Evolutionary conservation across 1,140 invertebrate species (phyloP).

Genomic region (Micrasema minimum): DNA sequence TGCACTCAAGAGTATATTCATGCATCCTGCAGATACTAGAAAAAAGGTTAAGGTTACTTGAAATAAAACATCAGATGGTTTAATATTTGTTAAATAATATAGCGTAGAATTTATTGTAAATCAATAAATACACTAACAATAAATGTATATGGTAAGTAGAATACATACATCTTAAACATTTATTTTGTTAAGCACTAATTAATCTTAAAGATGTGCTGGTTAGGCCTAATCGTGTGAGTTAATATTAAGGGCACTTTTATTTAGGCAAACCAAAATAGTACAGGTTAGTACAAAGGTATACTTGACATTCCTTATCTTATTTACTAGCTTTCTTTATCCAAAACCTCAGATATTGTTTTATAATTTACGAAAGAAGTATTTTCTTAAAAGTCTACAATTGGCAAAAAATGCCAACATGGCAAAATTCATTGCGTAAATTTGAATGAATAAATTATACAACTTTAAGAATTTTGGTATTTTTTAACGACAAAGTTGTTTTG

Average conservation of each 20-base stretch:
- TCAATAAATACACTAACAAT: conserved; percentile 52
- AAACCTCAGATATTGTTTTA: conserved; percentile 1
- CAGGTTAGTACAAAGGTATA: conserved; percentile 28
- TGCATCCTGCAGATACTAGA: no score
- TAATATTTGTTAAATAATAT: conserved; percentile 52
- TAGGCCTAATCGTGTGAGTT: conserved; percentile 40
- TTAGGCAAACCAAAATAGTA: conserved; percentile 43
- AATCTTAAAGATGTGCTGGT: conserved; percentile 25
- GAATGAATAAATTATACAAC: no score
- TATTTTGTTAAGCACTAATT: conserved; percentile 43
- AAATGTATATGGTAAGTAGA: conserved; percentile 52
- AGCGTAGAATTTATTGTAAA: conserved; percentile 48
- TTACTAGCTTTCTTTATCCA: conserved; percentile 1
- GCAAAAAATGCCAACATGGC: no score
- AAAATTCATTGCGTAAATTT: no score
- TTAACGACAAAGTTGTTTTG: no score
- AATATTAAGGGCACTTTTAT: conserved; percentile 39
- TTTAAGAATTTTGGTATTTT: no score
- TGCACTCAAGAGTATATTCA: no score
- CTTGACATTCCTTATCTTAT: conserved; percentile 19
- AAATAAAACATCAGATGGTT: conserved; percentile 17
- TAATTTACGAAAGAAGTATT: no score
- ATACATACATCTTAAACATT: conserved; percentile 49
- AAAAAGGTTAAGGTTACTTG: background rate
- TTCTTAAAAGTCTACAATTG: no score